phyloP scores from a whole-genome alignment of 2,797 vertebrate species.

The Tangara arthus region DNA sequence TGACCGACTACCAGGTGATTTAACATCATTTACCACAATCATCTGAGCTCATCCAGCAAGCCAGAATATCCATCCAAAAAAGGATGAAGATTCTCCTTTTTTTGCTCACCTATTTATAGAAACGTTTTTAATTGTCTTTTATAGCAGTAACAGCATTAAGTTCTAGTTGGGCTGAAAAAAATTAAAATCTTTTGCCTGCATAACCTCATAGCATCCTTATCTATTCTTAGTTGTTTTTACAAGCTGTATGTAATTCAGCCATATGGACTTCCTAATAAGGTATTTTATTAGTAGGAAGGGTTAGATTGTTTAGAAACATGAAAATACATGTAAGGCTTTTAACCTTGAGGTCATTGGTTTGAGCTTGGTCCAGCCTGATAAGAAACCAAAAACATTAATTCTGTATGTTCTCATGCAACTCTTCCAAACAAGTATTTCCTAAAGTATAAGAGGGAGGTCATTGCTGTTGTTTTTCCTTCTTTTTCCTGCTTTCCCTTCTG shows the following conservation, averaged over 20 bases:
- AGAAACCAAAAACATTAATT: background rate
- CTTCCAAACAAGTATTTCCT: constrained; percentile 52
- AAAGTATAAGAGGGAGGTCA: background rate
- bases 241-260: background rate
- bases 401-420: constrained; percentile 14
- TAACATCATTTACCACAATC: background rate
- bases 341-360: constrained; percentile 5
- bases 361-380: constrained; percentile 25
- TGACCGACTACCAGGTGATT: accelerated
- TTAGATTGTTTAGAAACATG: constrained; percentile 26
- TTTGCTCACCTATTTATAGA: background rate
- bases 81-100: background rate
- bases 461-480: background rate
- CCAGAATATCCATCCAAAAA: background rate
- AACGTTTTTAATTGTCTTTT: background rate
- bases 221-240: background rate
- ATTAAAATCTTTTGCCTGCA: background rate
- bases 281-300: constrained; percentile 21
- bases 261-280: background rate
- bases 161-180: background rate
- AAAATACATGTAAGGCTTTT: constrained; percentile 12
- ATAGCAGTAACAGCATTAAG: background rate
- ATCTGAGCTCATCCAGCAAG: background rate
- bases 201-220: background rate
- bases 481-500: background rate